Conservation (phyloP, 2,797 vertebrate species). For the Prunella strophiata region DNA sequence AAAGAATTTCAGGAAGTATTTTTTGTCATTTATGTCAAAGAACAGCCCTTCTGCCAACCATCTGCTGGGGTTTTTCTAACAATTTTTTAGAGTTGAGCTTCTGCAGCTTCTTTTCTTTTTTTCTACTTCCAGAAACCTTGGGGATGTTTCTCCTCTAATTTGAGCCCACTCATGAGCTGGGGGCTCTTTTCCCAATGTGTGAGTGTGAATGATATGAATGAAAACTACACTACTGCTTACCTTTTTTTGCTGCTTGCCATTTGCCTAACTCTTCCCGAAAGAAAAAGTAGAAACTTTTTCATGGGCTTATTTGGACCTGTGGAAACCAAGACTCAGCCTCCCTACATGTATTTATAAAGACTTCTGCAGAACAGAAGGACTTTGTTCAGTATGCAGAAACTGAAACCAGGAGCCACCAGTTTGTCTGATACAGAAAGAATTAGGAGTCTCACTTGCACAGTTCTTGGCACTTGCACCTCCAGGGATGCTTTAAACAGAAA, state of each 20-base stretch:
- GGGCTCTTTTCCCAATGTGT: not conserved
- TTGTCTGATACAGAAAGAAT: not conserved
- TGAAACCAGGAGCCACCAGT: not conserved
- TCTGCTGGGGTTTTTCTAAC: constrained; percentile 48
- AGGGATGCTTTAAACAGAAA: not conserved
- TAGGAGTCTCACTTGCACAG: not conserved
- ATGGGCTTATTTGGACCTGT: not conserved
- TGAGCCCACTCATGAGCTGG: not conserved
- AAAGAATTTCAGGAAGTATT: constrained; percentile 16
- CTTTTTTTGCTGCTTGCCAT: not conserved
- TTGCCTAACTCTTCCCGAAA: constrained; percentile 1
- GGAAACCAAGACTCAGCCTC: not conserved
- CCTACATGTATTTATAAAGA: not conserved
- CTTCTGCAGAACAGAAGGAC: not conserved
- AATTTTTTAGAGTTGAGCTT: constrained; percentile 1
- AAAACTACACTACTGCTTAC: not conserved
- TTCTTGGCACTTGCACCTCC: not conserved
- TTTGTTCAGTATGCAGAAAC: not conserved
- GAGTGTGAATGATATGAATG: not conserved
- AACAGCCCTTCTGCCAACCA: constrained; percentile 13
- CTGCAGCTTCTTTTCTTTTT: constrained; percentile 30
- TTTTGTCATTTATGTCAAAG: constrained; percentile 23
- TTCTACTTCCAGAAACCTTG: not conserved
- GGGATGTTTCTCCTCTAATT: constrained; percentile 62
- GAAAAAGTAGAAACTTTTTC: not conserved